phyloP scores from a whole-genome alignment of 2,113 vertebrate species.

The Panthera uncia region DNA sequence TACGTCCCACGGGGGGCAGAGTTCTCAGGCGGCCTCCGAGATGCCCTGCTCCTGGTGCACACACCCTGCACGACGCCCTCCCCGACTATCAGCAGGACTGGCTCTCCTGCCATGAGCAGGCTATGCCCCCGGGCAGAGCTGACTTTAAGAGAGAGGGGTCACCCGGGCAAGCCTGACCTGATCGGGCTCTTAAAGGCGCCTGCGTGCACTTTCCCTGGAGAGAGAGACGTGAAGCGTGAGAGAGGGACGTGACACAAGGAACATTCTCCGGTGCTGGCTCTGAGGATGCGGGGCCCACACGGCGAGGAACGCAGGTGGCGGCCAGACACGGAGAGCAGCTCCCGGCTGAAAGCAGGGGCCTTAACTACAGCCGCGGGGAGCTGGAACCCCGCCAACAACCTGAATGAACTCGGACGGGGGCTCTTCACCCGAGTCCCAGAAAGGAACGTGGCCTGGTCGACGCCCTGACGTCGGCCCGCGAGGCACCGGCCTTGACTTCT shows the following conservation, averaged over 20 bases:
- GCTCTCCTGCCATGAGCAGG: accelerated
- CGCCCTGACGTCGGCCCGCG: not conserved
- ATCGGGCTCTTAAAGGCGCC: not conserved
- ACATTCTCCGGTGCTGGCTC: not conserved
- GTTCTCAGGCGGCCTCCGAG: not conserved
- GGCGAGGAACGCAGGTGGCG: accelerated
- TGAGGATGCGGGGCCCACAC: accelerated
- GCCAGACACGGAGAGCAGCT: too few relatives aligned
- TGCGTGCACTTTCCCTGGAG: accelerated
- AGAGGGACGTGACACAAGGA: not conserved
- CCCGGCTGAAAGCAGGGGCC: not conserved
- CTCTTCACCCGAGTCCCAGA: not conserved
- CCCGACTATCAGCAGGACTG: accelerated
- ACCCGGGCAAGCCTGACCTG: not conserved
- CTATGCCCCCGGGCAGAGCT: not conserved
- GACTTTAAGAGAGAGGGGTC: not conserved
- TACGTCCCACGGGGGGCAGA: too few relatives aligned
- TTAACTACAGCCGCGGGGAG: too few relatives aligned
- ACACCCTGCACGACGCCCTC: not conserved
- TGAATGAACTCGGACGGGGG: too few relatives aligned
- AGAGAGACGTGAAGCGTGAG: accelerated
- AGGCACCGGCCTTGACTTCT: not conserved
- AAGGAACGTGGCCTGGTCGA: not conserved
- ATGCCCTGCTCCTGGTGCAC: not conserved
- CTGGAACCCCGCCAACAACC: not conserved